A percentile compares a stretch with the other conserved stretches of the same genome.
Evolutionary conservation across 2,797 vertebrate genomes (phyloP).

Genomic region (Orientallactaga sibirica): DNA sequence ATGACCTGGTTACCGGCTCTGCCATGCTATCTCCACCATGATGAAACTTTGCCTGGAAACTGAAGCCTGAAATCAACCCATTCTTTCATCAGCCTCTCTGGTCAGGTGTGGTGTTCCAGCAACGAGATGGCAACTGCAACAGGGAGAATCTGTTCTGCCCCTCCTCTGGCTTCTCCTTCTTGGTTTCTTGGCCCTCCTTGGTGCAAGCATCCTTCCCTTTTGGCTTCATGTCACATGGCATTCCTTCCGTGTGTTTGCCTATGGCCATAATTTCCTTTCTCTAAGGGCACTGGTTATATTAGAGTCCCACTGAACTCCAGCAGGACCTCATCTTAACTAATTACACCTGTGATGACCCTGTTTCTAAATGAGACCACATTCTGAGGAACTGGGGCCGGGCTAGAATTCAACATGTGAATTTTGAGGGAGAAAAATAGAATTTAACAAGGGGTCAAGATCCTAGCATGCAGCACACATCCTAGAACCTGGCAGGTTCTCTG

Average conservation of each 20-base stretch:
- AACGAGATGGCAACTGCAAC: too few relatives aligned
- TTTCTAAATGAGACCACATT: neutral
- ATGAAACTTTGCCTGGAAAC: too few relatives aligned
- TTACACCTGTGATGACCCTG: neutral
- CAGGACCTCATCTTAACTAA: neutral
- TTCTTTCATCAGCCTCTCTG: too few relatives aligned
- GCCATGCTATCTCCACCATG: too few relatives aligned
- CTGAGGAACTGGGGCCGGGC: neutral
- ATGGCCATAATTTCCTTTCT: neutral
- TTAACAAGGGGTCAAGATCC: neutral
- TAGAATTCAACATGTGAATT: neutral
- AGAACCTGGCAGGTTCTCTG: accelerated
- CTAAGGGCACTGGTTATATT: neutral
- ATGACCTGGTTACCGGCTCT: too few relatives aligned
- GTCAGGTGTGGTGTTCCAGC: too few relatives aligned
- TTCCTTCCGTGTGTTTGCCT: neutral
- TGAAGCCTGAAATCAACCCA: too few relatives aligned
- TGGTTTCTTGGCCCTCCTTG: neutral
- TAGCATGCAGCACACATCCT: neutral
- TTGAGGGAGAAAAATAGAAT: neutral
- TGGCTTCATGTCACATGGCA: neutral
- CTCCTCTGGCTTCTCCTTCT: neutral
- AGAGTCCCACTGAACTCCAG: neutral
- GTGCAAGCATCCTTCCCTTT: accelerated
- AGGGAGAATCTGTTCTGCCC: neutral